A percentile compares a stretch with the other conserved stretches of the same genome.
phyloP scores from a whole-genome alignment of 2,797 vertebrate species.

The Gymnoscopelus microlampas region DNA sequence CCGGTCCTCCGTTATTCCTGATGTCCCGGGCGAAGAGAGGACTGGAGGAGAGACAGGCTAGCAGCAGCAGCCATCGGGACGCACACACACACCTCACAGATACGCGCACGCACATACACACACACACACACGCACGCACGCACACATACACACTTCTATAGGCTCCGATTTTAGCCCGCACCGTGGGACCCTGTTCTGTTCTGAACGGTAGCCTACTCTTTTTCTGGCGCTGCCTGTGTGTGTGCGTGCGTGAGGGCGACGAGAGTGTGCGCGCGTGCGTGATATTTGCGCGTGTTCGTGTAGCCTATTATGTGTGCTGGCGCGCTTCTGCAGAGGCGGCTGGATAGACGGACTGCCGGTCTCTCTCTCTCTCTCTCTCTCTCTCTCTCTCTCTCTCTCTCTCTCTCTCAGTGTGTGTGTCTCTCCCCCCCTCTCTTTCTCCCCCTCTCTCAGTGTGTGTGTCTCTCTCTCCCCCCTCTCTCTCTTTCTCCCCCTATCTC shows the following conservation, averaged over 20 bases:
- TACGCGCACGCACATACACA: conserved; percentile 62
- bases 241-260: not conserved
- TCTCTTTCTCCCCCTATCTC: not conserved
- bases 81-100: conserved; percentile 54
- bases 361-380: conserved; percentile 16
- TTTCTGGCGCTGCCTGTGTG: conserved; percentile 23
- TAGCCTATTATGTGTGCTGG: conserved; percentile 31
- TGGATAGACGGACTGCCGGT: conserved; percentile 67
- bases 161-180: conserved; percentile 56
- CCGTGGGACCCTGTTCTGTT: conserved; percentile 56
- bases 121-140: conserved; percentile 65
- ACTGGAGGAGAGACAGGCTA: conserved; percentile 13
- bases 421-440: not conserved
- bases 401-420: not conserved
- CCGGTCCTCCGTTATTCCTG: conserved; percentile 68
- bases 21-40: conserved; percentile 60
- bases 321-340: conserved; percentile 78
- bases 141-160: conserved; percentile 47
- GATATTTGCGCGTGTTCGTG: conserved; percentile 3
- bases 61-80: conserved; percentile 59
- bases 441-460: not conserved
- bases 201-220: conserved; percentile 42
- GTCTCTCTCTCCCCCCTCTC: not conserved
- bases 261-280: not conserved
- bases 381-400: not conserved